These are phyloP conservation scores for Amorpha juglandis DNA, from an alignment of 2,888 invertebrate species.

Conservation along the genomic window DNA sequence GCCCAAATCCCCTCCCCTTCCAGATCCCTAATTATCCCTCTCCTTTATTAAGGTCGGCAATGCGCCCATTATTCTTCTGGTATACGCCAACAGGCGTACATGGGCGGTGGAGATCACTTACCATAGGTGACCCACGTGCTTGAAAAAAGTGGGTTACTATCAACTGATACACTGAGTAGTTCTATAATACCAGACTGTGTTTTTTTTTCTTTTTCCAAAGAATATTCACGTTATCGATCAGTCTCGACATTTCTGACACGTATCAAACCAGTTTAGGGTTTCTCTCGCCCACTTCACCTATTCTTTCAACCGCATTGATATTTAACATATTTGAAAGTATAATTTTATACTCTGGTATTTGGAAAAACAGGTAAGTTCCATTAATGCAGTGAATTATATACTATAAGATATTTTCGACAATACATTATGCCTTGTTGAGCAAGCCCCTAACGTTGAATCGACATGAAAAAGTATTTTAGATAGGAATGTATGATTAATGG, in stretches of 20 bases:
- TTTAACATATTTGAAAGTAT: neutral
- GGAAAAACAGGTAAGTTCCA: slow-evolving; percentile 1
- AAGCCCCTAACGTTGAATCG: no score
- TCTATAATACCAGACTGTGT: neutral
- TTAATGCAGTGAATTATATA: neutral
- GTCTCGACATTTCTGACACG: neutral
- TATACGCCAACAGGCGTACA: no score
- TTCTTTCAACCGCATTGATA: neutral
- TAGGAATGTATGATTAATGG: no score
- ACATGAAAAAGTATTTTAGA: no score
- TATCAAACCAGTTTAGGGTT: slow-evolving; percentile 8
- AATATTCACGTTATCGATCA: neutral
- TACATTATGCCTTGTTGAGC: neutral
- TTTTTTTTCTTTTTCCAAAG: slow-evolving; percentile 1
- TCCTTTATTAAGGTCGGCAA: no score
- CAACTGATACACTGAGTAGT: no score
- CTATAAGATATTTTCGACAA: neutral
- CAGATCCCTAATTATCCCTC: no score
- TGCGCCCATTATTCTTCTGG: no score
- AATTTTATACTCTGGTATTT: neutral
- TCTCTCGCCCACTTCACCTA: neutral
- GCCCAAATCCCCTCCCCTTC: no score
- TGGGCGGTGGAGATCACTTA: no score
- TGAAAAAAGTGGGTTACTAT: no score
- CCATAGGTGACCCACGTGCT: no score